Base-by-base conservation (phyloP, 1,140 invertebrate genomes). In the Caerostris darwini region DNA sequence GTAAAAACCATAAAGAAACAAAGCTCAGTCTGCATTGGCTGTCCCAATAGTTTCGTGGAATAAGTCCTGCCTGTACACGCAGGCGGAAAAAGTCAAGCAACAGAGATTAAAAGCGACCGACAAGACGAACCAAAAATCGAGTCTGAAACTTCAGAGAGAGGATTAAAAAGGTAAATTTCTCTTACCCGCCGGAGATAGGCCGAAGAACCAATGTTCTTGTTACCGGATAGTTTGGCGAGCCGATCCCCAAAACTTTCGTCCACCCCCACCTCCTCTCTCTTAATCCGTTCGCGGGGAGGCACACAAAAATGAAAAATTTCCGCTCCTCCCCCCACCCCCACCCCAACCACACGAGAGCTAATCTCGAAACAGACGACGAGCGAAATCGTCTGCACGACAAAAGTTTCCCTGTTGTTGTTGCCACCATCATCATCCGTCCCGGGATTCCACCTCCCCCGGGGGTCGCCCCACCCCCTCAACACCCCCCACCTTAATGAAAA, bases 401-500 rank as follows among this genome's bases (percentile, higher is more conserved):
- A 83, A 83, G 82, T 83, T 83, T 58, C 34, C 53, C 54, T 57
- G 82, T 57, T 57, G 54, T 83, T 83, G 82, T 83, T 83, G 53
- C 71, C 71, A 67, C 61, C 17, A 67, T n/a, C 34, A 77, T 83
- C 82, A 57, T 58, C 54, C 82, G 82, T 83, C 82, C 82, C 82
- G 82, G 82, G 82, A 56, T 50, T 58, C 56, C 82, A 8, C 54
- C n/a, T 61, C 85, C 34, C 59, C 85, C 58, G 59, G 58, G 59
- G 85, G 59, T 17, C 7, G n/a, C 12, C 58, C 85, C 57, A 7
- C 6, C 34, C 69, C 69, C 69, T n/a, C 69, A 53, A 54, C 81
- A 7, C 8, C 34, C 71, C 81, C 56, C 82, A 85, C 82, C 82
- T 85, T 85, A 85, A 85, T 85, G 82, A 85, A 85, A 85, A 85